Evolutionary conservation across 2,888 invertebrate genomes (phyloP), one percentile per base, ranked within the genome.

Genomic region (Cryptocheilus praepositus): DNA sequence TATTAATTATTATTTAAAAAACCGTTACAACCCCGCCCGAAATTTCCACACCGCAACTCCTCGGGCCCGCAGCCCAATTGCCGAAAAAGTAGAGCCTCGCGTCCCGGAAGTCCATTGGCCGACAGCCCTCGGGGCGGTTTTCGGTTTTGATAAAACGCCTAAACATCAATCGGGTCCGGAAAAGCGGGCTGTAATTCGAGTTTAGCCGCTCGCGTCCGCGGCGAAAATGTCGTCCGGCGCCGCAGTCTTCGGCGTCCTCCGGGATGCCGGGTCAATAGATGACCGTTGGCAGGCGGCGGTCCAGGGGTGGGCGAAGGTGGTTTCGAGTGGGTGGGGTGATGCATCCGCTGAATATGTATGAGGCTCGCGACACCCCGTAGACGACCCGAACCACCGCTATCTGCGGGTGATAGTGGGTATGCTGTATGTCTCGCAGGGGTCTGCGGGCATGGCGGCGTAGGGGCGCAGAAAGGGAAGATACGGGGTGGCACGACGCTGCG

Each of bases 331-430:
- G 77, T 81, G 83, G 89, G 89, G 90, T 91, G 91, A 91, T 91
- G 92, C 92, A 92, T 90, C 89, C 89, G 87, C 89, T 92, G 92
- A 92, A 92, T 92, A 92, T 92, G 92, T 91, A 92, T 92, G 91
- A 92, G 90, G 87, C 89, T 86, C 85, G 86, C 86, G 88, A 88
- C 88, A 87, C 87, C 86, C 87, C 86, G 85, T 83, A 83, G 83
- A 74, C 77, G 74, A 81, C 67, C 73, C 80, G 74, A 81, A 82
- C 84, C 83, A 86, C 85, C 85, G 81, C 88, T 88, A 88, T 88
- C 87, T 87, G 88, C 79, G 88, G 87, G 83, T 85, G 88, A 88
- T 88, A 88, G 87, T 85, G 84, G 87, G 85, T 86, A 85, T 83
- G 85, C 85, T 85, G 82, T 83, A 83, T 82, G 85, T 86, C 85